Evolutionary conservation across 2,797 vertebrate genomes (phyloP), one percentile per base, ranked within the genome.

Genomic region (Meriones psammophilus): DNA sequence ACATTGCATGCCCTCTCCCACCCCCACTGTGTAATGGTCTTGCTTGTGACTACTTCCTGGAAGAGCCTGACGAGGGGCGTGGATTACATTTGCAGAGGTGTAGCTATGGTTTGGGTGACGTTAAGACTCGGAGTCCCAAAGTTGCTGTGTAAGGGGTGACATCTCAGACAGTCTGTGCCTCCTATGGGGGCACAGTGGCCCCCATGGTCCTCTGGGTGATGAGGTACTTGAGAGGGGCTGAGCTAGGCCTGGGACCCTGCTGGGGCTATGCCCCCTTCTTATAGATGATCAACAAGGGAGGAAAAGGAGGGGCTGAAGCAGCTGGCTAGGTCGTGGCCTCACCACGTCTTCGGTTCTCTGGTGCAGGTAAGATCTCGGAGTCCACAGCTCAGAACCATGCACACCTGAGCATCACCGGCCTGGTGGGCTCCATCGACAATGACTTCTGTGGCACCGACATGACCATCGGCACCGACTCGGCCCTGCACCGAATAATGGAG

Each of bases 391-490:
- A 97, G 97, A 93, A 98, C 92, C 98, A 99, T 71, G 92, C 97
- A 0, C 99, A 98, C 97, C 98, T 99, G 94, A 99, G 99, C 98
- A 99, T 99, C 0, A 99, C 99, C 1, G 99, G 99, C 14, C 98
- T 99, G 68, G 99, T 99, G 58, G 99, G 99, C 58, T 99, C 99
- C 97, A 99, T 99, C 0, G 99, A 99, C 97, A 99, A 99, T 0
- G 99, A 99, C 97, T 99, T 99, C 99, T 99, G 99, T 0, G 99
- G 99, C 92, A 99, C 99, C 0, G 99, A 99, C 98, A 99, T 99
- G 99, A 99, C 99, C 97, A 99, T 99, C 0, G 99, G 99, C 36
- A 99, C 99, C 0, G 99, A 99, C 97, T 99, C 99, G 0, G 99
- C 99, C 0, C 98, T 99, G 96, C 99, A 99, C 91, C 99, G 99